Evolutionary conservation across 1,140 invertebrate genomes (phyloP), one percentile per base, ranked within the genome.

Genomic region (Nymphalis io): DNA sequence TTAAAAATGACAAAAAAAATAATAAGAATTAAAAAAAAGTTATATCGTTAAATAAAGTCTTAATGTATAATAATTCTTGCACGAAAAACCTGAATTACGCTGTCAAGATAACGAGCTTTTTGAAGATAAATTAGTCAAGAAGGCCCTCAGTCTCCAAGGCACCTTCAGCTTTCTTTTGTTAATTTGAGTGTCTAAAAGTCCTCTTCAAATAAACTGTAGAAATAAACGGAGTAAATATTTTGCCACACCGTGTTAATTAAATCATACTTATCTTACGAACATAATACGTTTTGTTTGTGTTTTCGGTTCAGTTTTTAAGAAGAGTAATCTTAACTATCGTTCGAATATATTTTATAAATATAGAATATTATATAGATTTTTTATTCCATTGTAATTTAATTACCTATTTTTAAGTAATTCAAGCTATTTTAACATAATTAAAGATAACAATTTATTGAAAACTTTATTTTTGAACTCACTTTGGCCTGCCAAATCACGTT

Each of bases 91-190:
- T 46, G 15, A 46, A n/a, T n/a, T 46, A 46, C 44, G 16, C 44
- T 46, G n/a, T 46, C 44, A 46, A 16, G 15, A 16, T 16, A 46
- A 46, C 44, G n/a, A 46, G n/a, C 44, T 46, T 46, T 46, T 46
- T n/a, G n/a, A 33, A 46, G 44, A 46, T 16, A n/a, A 46, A 46
- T 46, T 46, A 46, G 44, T 46, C 44, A 46, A 46, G 15, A 46
- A 46, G 44, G n/a, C 44, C 16, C 44, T 46, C 8, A 46, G 15
- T 46, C 44, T 1, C 44, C 15, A 46, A 46, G 44, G n/a, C 44
- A 8, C 16, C 44, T 46, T 46, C n/a, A 46, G 44, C 44, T 46
- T 46, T 16, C n/a, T n/a, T 46, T 46, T 16, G n/a, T n/a, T 33
- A 46, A 46, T 46, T 46, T 46, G 44, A 46, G 44, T 16, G 44